These are phyloP conservation scores for Aphidius ervi DNA, from an alignment of 1,140 invertebrate genomes.

Conservation along the genomic window DNA sequence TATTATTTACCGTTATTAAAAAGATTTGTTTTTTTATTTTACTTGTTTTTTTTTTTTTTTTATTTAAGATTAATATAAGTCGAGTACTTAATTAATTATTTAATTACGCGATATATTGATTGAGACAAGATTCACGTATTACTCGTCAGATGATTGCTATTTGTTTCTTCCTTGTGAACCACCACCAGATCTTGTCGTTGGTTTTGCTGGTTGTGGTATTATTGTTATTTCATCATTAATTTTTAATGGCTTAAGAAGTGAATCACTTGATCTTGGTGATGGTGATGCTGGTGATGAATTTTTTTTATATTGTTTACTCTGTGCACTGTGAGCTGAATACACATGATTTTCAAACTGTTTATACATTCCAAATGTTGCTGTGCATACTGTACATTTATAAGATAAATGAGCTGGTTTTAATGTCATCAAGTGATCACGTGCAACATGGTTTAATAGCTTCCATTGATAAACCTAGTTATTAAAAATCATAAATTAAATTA, in stretches of 20 bases:
- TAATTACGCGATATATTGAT: slow-evolving; percentile 27
- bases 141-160: slow-evolving; percentile 51
- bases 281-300: slow-evolving; percentile 57
- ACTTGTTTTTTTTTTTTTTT: background rate
- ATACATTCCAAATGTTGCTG: slow-evolving; percentile 91
- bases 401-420: slow-evolving; percentile 87
- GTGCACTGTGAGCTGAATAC: slow-evolving; percentile 85
- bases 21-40: slow-evolving; percentile 1
- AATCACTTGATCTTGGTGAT: slow-evolving; percentile 60
- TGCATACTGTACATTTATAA: slow-evolving; percentile 92
- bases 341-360: slow-evolving; percentile 93
- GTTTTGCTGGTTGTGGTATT: slow-evolving; percentile 77
- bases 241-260: slow-evolving; percentile 77
- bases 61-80: slow-evolving; percentile 7
- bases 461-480: slow-evolving; percentile 79
- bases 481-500: slow-evolving; percentile 15
- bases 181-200: slow-evolving; percentile 42
- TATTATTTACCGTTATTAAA: background rate
- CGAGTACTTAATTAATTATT: background rate
- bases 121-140: slow-evolving; percentile 42
- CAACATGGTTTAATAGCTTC: slow-evolving; percentile 87
- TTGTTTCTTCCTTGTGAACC: slow-evolving; percentile 43
- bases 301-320: slow-evolving; percentile 74
- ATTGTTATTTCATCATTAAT: slow-evolving; percentile 92
- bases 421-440: slow-evolving; percentile 84